Percentiles rank a stretch among this genome's conserved stretches.
Conservation (phyloP, 2,888 invertebrate genomes). For the Conops quadrifasciatus region DNA sequence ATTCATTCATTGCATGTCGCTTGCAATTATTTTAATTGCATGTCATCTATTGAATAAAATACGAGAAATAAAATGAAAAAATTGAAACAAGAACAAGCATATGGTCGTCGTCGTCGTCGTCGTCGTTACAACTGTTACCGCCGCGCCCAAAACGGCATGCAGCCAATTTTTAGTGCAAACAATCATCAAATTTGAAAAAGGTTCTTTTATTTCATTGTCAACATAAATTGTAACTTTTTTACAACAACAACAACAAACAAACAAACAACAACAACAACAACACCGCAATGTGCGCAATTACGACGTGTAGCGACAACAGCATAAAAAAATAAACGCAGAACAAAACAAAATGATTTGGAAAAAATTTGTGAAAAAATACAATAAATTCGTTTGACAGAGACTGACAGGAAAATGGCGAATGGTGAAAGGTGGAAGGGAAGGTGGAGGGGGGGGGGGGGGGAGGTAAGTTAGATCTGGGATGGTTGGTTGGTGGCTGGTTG, state of each 20-base stretch:
- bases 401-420: neutral
- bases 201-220: neutral
- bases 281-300: neutral
- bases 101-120: no score
- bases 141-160: conserved; percentile 11
- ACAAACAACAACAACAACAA: conserved; percentile 5
- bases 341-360: neutral
- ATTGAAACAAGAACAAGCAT: conserved; percentile 3
- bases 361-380: no score
- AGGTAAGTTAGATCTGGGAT: no score
- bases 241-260: neutral
- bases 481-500: no score
- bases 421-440: neutral
- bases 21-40: conserved; percentile 34
- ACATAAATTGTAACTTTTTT: neutral
- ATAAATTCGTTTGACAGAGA: no score
- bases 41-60: conserved; percentile 29
- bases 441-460: neutral
- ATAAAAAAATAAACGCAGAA: neutral
- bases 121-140: neutral
- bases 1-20: conserved; percentile 18
- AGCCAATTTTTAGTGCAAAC: conserved; percentile 16
- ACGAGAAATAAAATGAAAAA: neutral
- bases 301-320: neutral
- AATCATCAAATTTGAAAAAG: conserved; percentile 15